Evolutionary conservation across 64 coral and sea anemone species (phyloP), one percentile per base, ranked within the genome.

Genomic region (Anthopleura sola): DNA sequence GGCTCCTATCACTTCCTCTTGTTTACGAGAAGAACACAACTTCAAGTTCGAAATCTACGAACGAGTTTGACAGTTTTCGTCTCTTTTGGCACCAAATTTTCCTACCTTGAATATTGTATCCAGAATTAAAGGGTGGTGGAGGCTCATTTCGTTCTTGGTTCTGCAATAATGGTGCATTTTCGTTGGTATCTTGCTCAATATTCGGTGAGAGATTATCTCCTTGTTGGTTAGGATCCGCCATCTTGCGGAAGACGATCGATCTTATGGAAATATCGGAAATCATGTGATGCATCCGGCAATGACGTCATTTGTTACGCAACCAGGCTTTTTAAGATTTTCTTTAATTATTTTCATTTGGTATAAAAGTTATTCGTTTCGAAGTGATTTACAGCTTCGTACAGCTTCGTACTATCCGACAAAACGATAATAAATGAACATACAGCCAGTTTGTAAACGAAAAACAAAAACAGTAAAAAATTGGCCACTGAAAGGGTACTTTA

Each of bases 151-250:
- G 39, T 39, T 98, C 85, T 82, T 98, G 80, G 51, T 94, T 89
- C 40, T 98, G 89, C 62, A 98, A 87, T 74, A 98, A 84, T 38
- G 95, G 95, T 15, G 78, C 91, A 81, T 82, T 98, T 84, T 98
- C 95, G 62, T 82, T 88, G 20, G 89, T 84, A 85, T 88, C 84
- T 69, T 85, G 83, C 26, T 91, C 84, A 1, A 47, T 31, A 36
- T 83, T 36, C 38, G 39, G 16, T 24, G 76, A 71, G 15, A 71
- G 74, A 76, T 17, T 44, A 44, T 44, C 76, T 6, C 19, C 37
- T 79, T 46, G 39, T 23, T 1, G 16, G 8, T 11, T 48, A 9
- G 39, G 38, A 48, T 79, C 76, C 37, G 76, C 76, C 76, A 79
- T 79, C 3, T 79, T 79, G 76, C 76, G 76, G 76, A 77, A 77